Evolutionary conservation across 2,113 vertebrate genomes (phyloP).

Genomic region (Cairina moschata): DNA sequence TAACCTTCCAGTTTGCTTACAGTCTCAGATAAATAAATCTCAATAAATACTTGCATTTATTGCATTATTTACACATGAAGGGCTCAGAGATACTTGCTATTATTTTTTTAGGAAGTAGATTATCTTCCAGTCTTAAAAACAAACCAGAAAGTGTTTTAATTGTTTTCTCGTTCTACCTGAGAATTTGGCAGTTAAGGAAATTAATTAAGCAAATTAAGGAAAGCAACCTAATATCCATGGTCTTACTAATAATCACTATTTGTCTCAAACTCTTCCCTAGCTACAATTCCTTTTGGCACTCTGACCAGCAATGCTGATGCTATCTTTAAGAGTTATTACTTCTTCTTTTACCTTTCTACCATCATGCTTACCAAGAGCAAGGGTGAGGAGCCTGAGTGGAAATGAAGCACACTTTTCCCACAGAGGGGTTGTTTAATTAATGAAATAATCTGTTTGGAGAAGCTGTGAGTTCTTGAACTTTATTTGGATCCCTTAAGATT

Average conservation of each 20-base stretch:
- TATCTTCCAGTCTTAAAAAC: neutral
- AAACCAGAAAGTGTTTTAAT: neutral
- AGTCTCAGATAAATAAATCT: neutral
- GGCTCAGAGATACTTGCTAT: neutral
- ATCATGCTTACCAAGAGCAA: neutral
- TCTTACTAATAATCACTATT: neutral
- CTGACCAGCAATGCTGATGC: neutral
- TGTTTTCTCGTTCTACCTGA: neutral
- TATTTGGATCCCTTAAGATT: neutral
- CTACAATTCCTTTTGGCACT: neutral
- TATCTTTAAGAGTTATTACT: neutral
- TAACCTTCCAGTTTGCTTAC: neutral
- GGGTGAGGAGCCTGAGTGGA: constrained; percentile 12
- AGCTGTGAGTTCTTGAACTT: neutral
- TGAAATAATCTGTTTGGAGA: neutral
- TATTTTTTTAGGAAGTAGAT: neutral
- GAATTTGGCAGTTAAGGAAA: neutral
- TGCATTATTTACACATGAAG: neutral
- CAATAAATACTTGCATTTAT: neutral
- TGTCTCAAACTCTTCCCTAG: neutral
- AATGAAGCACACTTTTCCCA: neutral
- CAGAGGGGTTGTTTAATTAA: neutral
- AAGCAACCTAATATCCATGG: neutral
- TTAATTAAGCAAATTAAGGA: neutral
- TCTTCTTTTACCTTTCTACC: neutral